Evolutionary conservation across 1,140 invertebrate genomes (phyloP), one percentile per base, ranked within the genome.

Genomic region (Eupristina koningsbergeri): DNA sequence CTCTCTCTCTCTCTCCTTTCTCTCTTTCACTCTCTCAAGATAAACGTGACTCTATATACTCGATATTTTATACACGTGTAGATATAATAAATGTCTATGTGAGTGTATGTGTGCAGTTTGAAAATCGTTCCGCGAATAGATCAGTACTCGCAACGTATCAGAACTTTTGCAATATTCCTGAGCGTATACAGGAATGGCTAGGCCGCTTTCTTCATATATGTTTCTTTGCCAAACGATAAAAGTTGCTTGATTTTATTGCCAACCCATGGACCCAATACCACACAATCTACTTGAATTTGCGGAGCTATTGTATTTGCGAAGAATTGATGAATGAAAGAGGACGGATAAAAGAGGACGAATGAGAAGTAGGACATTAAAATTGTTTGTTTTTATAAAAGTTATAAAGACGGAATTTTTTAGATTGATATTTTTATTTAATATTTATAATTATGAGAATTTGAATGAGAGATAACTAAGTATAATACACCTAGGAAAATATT

Each of bases 151-250:
- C 36, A 61, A 29, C 41, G 22, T 67, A 31, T 58, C 45, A 22
- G 47, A 83, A 83, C 81, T 83, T 83, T 83, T 69, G 74, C 74
- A 83, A 83, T 83, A 83, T 83, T 69, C 61, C 15, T 8, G 19
- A 19, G 15, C 45, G 73, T 31, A 19, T 31, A 26, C 29, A 13
- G 11, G 22, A 29, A 47, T 19, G 73, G 29, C 13, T 74, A 45
- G 39, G 26, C 69, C 26, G 22, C 41, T n/a, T n/a, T 45, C 29
- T 19, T 11, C 26, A 6, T 22, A 9, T 47, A 50, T 22, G 22
- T 71, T 58, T 81, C 53, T 45, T 75, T 26, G 36, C 36, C 53
- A 47, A 63, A 19, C 73, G 47, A 64, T 75, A 81, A 81, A 81
- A 81, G 74, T 83, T 83, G 31, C 31, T 31, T 45, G 45, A 77